Percentiles rank a stretch among this genome's conserved stretches.
These are phyloP conservation scores for Pocillopora grandis DNA, from an alignment of 92 coral and sea anemone genomes.

Conservation along the genomic window DNA sequence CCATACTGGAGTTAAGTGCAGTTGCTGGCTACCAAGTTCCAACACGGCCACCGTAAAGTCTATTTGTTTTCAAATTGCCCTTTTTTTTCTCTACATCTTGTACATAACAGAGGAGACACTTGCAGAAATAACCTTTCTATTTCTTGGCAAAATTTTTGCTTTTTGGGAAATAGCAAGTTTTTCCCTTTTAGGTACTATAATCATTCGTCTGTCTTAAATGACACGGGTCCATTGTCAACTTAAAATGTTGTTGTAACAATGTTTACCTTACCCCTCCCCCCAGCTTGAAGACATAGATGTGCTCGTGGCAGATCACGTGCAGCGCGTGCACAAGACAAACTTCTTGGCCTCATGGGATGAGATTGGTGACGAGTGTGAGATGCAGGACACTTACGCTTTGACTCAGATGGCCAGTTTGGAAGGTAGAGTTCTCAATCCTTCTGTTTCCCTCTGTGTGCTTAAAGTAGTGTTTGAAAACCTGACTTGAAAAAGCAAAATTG, in stretches of 20 bases:
- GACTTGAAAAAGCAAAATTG: too few relatives aligned
- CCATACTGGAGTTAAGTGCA: too few relatives aligned
- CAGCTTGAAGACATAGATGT: constrained; percentile 96
- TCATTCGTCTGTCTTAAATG: too few relatives aligned
- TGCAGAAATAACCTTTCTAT: too few relatives aligned
- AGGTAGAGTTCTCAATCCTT: constrained; percentile 47
- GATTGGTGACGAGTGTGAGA: constrained; percentile 91
- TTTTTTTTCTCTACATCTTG: too few relatives aligned
- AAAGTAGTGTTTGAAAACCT: neutral
- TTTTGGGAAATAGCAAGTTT: too few relatives aligned
- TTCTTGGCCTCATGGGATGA: constrained; percentile 99
- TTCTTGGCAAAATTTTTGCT: too few relatives aligned
- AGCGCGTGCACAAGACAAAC: constrained; percentile 89
- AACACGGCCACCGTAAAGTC: too few relatives aligned
- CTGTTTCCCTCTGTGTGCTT: neutral
- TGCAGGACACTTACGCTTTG: constrained; percentile 97
- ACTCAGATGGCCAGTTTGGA: constrained; percentile 94
- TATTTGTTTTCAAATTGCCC: too few relatives aligned
- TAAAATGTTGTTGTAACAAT: neutral
- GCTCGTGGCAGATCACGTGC: constrained; percentile 97
- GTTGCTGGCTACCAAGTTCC: too few relatives aligned
- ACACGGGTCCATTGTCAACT: neutral
- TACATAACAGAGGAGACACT: too few relatives aligned
- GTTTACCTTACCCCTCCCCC: neutral
- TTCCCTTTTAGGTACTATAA: too few relatives aligned